Evolutionary conservation across 1,140 invertebrate species (phyloP), one percentile per base, ranked within the genome.

Genomic region (Conus ventricosus): DNA sequence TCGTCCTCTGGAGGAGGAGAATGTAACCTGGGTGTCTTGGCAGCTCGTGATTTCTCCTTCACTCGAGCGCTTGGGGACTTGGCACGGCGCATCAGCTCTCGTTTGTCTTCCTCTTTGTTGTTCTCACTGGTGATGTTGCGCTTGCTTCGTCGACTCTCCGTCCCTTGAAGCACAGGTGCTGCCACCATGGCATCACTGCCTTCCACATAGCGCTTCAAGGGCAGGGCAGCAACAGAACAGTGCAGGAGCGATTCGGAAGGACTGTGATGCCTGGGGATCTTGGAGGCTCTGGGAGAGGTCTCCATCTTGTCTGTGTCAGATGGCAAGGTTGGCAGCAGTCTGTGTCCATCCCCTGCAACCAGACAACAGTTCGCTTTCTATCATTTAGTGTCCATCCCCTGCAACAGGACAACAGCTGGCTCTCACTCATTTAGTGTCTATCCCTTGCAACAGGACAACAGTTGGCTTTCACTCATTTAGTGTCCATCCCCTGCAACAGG

Each of bases 61-160:
- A 95, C 88, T 83, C 92, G 92, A 25, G 93, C 93, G 91, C 94
- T 95, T 11, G 94, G 94, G 23, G 94, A 93, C 88, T 93, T 94
- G 13, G 92, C 93, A 63, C 92, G 76, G 23, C 91, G 87, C 88
- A 90, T 88, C 84, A 88, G 84, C 82, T 92, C 91, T 67, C 91
- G 89, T 84, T 93, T 92, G 20, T 93, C 92, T 76, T 93, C 93
- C 88, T 93, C 92, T 84, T 91, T 91, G 75, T 81, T 92, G 89
- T 90, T 92, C 76, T 93, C 92, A 89, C 89, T 90, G 15, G 87
- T 90, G 39, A 91, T 90, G 53, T 84, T 90, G 25, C 89, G 88
- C 25, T 89, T 91, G 54, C 87, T 84, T 27, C 87, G 80, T 10
- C 87, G 57, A 20, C 85, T 87, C 51, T 87, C 85, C 39, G 53